These are phyloP conservation scores for Lottia scabra DNA, from an alignment of 2,888 invertebrate species.

Conservation along the genomic window DNA sequence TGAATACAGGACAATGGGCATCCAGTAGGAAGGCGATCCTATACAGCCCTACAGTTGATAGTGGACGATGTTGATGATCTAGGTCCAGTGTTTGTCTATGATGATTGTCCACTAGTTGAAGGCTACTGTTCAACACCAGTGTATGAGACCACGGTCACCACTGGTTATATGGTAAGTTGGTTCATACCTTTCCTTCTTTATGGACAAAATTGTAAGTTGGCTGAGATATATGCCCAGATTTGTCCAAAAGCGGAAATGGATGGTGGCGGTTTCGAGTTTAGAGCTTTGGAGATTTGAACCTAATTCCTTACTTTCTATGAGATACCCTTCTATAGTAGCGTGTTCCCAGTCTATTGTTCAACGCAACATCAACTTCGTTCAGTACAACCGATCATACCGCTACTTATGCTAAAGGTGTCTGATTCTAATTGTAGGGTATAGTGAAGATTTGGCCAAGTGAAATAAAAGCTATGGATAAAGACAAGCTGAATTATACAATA, in stretches of 20 bases:
- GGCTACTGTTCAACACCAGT: slow-evolving; percentile 90
- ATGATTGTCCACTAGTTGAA: slow-evolving; percentile 84
- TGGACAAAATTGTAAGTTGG: no score
- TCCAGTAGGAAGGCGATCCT: slow-evolving; percentile 32
- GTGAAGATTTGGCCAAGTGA: slow-evolving; percentile 31
- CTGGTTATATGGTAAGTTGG: slow-evolving; percentile 26
- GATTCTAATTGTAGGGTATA: slow-evolving; percentile 21
- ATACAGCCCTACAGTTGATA: slow-evolving; percentile 84
- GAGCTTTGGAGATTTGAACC: no score
- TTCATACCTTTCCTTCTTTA: no score
- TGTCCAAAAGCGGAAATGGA: no score
- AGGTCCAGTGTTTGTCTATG: slow-evolving; percentile 90
- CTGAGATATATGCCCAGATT: no score
- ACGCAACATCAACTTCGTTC: no score
- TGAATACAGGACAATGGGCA: slow-evolving; percentile 36
- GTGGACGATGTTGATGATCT: slow-evolving; percentile 91
- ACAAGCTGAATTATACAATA: slow-evolving; percentile 30
- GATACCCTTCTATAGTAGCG: no score
- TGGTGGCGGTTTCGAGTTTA: no score
- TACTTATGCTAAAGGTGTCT: no score
- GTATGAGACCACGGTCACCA: slow-evolving; percentile 82
- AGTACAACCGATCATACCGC: no score
- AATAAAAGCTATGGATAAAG: slow-evolving; percentile 31
- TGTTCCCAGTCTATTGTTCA: no score
- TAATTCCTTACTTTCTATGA: no score